Evolutionary conservation across 1,140 invertebrate species (phyloP).

Genomic region (Meteorus sp.): DNA sequence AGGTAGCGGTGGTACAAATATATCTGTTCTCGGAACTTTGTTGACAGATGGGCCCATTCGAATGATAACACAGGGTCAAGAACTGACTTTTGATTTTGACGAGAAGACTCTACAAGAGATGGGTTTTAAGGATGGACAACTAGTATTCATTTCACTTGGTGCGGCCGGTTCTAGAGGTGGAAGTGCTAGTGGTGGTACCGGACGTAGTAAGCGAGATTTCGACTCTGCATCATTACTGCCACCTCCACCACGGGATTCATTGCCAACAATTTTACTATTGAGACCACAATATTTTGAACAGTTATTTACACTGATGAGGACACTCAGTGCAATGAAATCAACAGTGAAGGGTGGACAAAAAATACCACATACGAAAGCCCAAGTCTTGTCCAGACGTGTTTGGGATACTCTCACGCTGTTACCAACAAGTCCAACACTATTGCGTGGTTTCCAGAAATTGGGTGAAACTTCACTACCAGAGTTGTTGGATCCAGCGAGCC

Average conservation of each 20-base stretch:
- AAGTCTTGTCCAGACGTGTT: conserved; percentile 83
- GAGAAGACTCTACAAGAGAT: conserved; percentile 87
- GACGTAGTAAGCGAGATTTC: conserved; percentile 67
- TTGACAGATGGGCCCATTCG: conserved; percentile 81
- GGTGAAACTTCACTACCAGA: conserved; percentile 68
- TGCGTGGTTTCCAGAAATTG: conserved; percentile 81
- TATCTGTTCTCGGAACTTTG: conserved; percentile 63
- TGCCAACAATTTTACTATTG: conserved; percentile 83
- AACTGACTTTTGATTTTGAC: conserved; percentile 90
- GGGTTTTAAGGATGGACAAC: conserved; percentile 87
- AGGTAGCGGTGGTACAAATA: conserved; percentile 24
- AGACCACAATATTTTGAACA: conserved; percentile 88
- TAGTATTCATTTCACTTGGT: conserved; percentile 88
- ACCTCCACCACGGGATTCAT: conserved; percentile 76
- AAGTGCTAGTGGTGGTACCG: conserved; percentile 64
- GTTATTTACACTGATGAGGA: conserved; percentile 86
- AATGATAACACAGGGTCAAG: conserved; percentile 92
- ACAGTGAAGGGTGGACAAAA: conserved; percentile 71
- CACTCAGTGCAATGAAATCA: conserved; percentile 81
- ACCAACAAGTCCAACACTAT: conserved; percentile 82
- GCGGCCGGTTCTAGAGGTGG: conserved; percentile 60
- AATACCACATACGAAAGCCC: conserved; percentile 86
- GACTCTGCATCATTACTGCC: conserved; percentile 78
- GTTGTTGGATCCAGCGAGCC: conserved; percentile 81
- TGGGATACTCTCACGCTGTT: conserved; percentile 93